A percentile compares a stretch with the other conserved stretches of the same genome.
These are phyloP conservation scores for Brachionus rotundiformis DNA, from an alignment of 1,140 invertebrate species.

Conservation along the genomic window DNA sequence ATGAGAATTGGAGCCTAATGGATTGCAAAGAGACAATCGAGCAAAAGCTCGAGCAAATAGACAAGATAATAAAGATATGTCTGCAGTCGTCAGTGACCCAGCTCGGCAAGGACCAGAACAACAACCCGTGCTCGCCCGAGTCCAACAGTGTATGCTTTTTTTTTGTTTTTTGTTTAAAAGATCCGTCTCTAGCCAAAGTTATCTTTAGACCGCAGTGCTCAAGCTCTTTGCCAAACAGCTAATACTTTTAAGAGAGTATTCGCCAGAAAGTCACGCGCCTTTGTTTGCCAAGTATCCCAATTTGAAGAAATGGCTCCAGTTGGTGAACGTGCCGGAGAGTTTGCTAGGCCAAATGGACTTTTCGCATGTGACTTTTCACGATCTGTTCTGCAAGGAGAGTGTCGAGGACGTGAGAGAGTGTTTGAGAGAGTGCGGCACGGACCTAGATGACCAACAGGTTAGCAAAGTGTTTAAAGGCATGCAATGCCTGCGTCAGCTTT, in stretches of 20 bases:
- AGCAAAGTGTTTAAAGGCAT: neutral
- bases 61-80: slow-evolving; percentile 36
- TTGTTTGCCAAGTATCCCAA: slow-evolving; percentile 34
- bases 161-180: neutral
- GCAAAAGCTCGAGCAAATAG: slow-evolving; percentile 36
- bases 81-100: slow-evolving; percentile 27
- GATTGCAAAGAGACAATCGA: neutral
- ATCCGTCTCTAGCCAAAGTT: neutral
- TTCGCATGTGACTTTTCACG: neutral
- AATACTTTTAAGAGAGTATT: neutral
- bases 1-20: neutral
- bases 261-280: neutral
- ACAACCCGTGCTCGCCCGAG: neutral
- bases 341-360: neutral
- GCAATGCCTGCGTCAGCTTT: neutral
- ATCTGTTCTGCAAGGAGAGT: neutral
- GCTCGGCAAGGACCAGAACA: slow-evolving; percentile 10
- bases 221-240: slow-evolving; percentile 46
- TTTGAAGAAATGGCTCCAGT: slow-evolving; percentile 36
- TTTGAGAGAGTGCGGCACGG: neutral
- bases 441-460: neutral
- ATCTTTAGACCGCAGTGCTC: neutral
- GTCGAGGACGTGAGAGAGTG: neutral
- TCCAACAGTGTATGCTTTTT: neutral
- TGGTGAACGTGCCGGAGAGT: slow-evolving; percentile 15